Percentiles rank a stretch among this genome's conserved stretches.
Conservation (phyloP, 2,888 invertebrate genomes). For the Rhagium mordax region DNA sequence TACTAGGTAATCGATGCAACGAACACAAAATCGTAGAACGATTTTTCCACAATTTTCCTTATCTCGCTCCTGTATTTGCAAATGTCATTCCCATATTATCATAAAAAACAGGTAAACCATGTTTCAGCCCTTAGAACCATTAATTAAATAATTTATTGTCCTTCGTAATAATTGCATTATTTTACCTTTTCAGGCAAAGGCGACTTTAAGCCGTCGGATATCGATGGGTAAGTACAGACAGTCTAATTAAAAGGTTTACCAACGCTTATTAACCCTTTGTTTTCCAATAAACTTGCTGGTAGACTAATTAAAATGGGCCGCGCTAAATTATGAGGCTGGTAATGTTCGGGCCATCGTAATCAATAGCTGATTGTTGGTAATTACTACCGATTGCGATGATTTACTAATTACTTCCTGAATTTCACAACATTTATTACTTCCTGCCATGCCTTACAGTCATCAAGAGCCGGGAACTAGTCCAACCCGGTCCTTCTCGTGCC, state of each 20-base stretch:
- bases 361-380: constrained; percentile 58
- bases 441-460: constrained; percentile 57
- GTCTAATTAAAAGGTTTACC: constrained; percentile 2
- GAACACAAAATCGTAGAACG: no score
- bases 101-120: no score
- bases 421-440: constrained; percentile 60
- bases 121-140: no score
- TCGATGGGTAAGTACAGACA: constrained; percentile 81
- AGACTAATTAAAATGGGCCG: constrained; percentile 7
- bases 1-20: no score
- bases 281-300: constrained; percentile 1
- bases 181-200: constrained; percentile 77
- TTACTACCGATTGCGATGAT: constrained; percentile 61
- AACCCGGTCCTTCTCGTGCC: constrained; percentile 32
- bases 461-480: constrained; percentile 31
- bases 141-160: no score
- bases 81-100: no score
- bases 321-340: constrained; percentile 20
- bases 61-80: no score
- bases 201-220: constrained; percentile 87
- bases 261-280: neutral
- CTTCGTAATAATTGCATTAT: constrained; percentile 5
- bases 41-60: no score
- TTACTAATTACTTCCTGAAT: constrained; percentile 65
- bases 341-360: constrained; percentile 46